These are phyloP conservation scores for Neomonachus schauinslandi DNA, from an alignment of 2,113 vertebrate genomes.

Conservation along the genomic window DNA sequence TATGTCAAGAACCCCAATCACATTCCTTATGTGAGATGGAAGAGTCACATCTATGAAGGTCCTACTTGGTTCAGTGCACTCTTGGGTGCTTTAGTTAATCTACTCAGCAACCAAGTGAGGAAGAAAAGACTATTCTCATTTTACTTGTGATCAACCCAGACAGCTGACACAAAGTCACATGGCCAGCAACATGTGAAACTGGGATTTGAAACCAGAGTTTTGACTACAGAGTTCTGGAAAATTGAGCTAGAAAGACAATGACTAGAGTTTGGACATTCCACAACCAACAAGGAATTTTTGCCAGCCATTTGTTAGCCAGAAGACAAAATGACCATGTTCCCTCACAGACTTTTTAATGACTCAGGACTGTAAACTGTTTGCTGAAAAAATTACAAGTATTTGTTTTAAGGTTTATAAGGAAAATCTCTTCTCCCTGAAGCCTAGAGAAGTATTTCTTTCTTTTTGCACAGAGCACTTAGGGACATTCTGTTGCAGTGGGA, in stretches of 20 bases:
- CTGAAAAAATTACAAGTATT: conserved; percentile 48
- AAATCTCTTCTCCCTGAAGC: conserved; percentile 41
- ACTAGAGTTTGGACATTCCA: neutral
- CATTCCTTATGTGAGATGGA: neutral
- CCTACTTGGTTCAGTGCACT: neutral
- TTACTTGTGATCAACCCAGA: neutral
- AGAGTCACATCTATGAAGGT: neutral
- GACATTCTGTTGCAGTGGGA: conserved; percentile 15
- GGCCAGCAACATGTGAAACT: neutral
- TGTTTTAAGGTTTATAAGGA: conserved; percentile 15
- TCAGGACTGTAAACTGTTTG: neutral
- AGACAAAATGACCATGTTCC: neutral
- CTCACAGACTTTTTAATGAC: neutral
- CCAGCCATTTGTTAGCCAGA: neutral
- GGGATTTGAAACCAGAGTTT: neutral
- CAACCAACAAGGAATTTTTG: neutral
- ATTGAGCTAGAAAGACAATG: neutral
- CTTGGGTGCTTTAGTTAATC: neutral
- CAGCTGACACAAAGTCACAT: neutral
- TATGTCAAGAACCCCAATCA: neutral
- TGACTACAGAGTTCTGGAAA: neutral
- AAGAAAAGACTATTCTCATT: neutral
- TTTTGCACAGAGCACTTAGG: neutral
- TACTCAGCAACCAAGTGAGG: neutral
- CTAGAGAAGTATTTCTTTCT: neutral